Conservation (phyloP, 2,888 invertebrate species). For the Trichopria drosophilae region DNA sequence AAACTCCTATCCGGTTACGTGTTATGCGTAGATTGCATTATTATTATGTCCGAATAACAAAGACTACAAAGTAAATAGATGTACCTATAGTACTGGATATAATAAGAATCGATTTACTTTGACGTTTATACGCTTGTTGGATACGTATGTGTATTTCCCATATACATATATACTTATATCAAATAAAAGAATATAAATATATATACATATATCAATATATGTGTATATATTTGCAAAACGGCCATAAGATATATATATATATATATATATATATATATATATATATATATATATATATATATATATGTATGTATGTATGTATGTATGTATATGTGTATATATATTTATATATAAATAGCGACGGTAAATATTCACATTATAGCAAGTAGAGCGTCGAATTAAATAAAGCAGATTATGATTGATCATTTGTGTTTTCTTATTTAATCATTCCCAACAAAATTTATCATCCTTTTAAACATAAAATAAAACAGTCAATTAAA, state of each 20-base stretch:
- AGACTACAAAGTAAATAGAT: slow-evolving; percentile 10
- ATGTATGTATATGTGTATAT: slow-evolving; percentile 22
- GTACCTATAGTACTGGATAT: slow-evolving; percentile 17
- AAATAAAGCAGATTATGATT: slow-evolving; percentile 44
- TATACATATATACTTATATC: slow-evolving; percentile 34
- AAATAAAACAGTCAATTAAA: too few relatives aligned
- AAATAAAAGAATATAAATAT: too few relatives aligned
- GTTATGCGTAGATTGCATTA: slow-evolving; percentile 27
- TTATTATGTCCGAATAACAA: slow-evolving; percentile 30
- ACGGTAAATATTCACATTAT: slow-evolving; percentile 44
- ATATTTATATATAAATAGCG: slow-evolving; percentile 31
- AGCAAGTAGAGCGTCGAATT: slow-evolving; percentile 47
- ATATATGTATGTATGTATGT: slow-evolving; percentile 15
- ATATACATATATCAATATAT: too few relatives aligned
- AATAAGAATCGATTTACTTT: slow-evolving; percentile 35
- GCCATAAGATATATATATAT: too few relatives aligned
- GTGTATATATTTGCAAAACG: too few relatives aligned
- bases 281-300: slow-evolving; percentile 38
- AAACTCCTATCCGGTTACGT: slow-evolving; percentile 14
- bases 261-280: slow-evolving; percentile 38
- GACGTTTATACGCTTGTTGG: slow-evolving; percentile 47
- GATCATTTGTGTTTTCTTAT: too few relatives aligned
- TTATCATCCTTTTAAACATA: too few relatives aligned
- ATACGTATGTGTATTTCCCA: slow-evolving; percentile 44
- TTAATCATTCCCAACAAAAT: too few relatives aligned